Evolutionary conservation across 2,888 invertebrate species (phyloP).

Genomic region (Parnassius apollo): DNA sequence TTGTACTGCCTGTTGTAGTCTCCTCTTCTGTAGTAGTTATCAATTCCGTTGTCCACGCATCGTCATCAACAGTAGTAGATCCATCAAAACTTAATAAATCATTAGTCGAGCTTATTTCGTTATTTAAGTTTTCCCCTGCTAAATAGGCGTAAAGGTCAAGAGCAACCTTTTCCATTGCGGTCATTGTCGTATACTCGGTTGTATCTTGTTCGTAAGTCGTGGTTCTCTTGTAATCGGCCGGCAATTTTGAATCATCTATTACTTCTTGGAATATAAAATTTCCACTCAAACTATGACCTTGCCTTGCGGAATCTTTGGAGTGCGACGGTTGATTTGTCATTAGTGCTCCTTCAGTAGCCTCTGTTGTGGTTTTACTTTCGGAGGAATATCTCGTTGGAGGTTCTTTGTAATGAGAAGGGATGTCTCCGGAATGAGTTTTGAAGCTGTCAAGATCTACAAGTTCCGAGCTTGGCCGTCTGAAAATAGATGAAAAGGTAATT

Average conservation of each 20-base stretch:
- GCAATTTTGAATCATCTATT: slow-evolving; percentile 66
- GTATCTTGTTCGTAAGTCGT: slow-evolving; percentile 70
- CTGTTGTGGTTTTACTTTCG: slow-evolving; percentile 77
- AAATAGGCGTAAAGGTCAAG: slow-evolving; percentile 91
- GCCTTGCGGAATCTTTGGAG: slow-evolving; percentile 57
- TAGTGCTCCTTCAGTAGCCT: slow-evolving; percentile 72
- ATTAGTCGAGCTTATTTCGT: slow-evolving; percentile 71
- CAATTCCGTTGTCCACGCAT: slow-evolving; percentile 69
- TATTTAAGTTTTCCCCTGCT: slow-evolving; percentile 83
- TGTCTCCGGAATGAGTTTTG: slow-evolving; percentile 85
- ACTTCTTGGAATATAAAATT: slow-evolving; percentile 66
- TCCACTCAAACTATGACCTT: slow-evolving; percentile 67
- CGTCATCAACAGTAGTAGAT: slow-evolving; percentile 61
- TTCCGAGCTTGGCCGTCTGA: slow-evolving; percentile 88
- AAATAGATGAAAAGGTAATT: slow-evolving; percentile 31
- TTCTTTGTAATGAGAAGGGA: slow-evolving; percentile 77
- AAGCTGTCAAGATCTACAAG: slow-evolving; percentile 91
- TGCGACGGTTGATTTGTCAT: slow-evolving; percentile 52
- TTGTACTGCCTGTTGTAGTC: slow-evolving; percentile 76
- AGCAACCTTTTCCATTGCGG: slow-evolving; percentile 90
- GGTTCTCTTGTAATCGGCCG: slow-evolving; percentile 64
- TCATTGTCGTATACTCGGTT: slow-evolving; percentile 84
- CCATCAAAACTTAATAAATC: slow-evolving; percentile 60
- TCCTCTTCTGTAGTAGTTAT: slow-evolving; percentile 71
- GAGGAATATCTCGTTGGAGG: slow-evolving; percentile 68